Percentiles rank a stretch among this genome's conserved stretches.
Conservation (phyloP, 2,888 invertebrate species). For the Chromoteleia sp. region DNA sequence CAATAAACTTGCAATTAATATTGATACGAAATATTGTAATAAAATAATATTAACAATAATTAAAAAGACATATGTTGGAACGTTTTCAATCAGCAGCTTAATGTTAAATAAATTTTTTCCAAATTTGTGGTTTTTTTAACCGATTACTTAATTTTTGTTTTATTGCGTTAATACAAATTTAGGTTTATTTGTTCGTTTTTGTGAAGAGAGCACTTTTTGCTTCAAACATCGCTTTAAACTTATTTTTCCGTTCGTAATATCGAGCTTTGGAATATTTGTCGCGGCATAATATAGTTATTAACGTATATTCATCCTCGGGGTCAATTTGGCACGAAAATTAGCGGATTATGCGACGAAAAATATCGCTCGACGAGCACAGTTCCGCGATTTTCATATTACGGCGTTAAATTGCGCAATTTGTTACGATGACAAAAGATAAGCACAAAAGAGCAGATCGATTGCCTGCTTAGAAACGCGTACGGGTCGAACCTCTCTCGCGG, state of each 20-base stretch:
- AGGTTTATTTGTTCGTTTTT: too few species aligned
- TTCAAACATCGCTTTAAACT: too few species aligned
- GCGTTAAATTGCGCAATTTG: constrained; percentile 55
- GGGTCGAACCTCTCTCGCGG: constrained; percentile 52
- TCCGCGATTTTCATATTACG: constrained; percentile 41
- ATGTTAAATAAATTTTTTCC: too few species aligned
- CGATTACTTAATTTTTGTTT: too few species aligned
- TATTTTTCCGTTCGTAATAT: background rate
- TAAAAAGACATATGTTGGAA: too few species aligned
- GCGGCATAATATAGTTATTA: constrained; percentile 13
- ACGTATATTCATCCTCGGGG: constrained; percentile 6
- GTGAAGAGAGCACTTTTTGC: too few species aligned
- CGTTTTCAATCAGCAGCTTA: too few species aligned
- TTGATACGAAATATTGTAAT: too few species aligned
- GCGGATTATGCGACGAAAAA: constrained; percentile 37
- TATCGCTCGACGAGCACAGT: background rate
- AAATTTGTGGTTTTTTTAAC: too few species aligned
- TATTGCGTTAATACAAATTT: too few species aligned
- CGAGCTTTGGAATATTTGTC: background rate
- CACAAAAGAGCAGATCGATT: constrained; percentile 64
- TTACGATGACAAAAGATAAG: constrained; percentile 59
- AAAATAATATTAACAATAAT: too few species aligned
- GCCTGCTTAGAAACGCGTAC: constrained; percentile 59
- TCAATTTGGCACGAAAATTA: constrained; percentile 38
- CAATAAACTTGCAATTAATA: too few species aligned